Evolutionary conservation across 2,888 invertebrate genomes (phyloP).

Genomic region (Agrochola lychnidis): DNA sequence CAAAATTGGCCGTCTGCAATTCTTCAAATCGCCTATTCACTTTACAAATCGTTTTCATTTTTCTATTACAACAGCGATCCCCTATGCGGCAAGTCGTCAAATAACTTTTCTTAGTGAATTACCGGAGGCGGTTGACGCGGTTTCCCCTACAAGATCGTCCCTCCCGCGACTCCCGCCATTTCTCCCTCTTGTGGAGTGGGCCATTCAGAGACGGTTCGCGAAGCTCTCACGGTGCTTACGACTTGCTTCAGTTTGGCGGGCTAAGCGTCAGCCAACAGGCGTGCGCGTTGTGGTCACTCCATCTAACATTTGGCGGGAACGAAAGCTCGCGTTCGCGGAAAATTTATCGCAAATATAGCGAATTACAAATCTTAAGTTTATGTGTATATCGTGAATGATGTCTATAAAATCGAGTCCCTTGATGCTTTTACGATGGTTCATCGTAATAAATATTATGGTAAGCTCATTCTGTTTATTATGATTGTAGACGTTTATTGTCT

Average conservation of each 20-base stretch:
- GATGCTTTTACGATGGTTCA: conserved; percentile 80
- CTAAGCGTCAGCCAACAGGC: conserved; percentile 83
- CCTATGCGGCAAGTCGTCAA: conserved; percentile 83
- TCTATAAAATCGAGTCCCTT: conserved; percentile 71
- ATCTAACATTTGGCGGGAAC: conserved; percentile 83
- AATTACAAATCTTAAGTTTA: conserved; percentile 73
- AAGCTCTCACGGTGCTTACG: conserved; percentile 86
- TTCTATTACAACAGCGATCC: conserved; percentile 80
- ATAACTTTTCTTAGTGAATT: conserved; percentile 90
- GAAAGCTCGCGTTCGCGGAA: conserved; percentile 73
- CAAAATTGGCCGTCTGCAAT: conserved; percentile 40
- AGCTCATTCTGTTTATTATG: conserved; percentile 70
- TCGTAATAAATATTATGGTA: conserved; percentile 83
- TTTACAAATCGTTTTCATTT: conserved; percentile 79
- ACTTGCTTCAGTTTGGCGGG: conserved; percentile 87
- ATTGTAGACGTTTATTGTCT: not conserved
- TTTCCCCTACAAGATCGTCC: conserved; percentile 89
- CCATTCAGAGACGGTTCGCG: conserved; percentile 89
- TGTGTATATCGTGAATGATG: conserved; percentile 83
- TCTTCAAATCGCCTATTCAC: conserved; percentile 64
- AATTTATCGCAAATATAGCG: conserved; percentile 60
- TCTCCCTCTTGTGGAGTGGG: conserved; percentile 88
- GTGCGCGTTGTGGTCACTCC: conserved; percentile 75
- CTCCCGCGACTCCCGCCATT: conserved; percentile 88
- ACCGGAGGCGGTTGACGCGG: conserved; percentile 88